phyloP scores from a whole-genome alignment of 1,140 invertebrate species.

The Zaprionus inermis region DNA sequence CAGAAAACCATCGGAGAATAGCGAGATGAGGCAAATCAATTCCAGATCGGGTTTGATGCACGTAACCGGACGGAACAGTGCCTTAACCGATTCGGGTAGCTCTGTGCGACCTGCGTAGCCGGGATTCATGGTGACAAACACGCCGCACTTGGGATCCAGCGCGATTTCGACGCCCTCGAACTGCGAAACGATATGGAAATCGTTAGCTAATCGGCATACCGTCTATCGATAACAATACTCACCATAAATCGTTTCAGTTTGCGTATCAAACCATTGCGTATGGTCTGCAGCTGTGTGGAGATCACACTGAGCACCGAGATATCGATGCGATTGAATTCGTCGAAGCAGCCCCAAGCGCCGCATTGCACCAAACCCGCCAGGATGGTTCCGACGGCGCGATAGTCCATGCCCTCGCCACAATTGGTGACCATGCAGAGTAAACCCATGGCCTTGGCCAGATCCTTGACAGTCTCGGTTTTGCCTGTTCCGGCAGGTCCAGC shows the following conservation, averaged over 20 bases:
- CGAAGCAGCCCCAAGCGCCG: slow-evolving; percentile 95
- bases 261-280: slow-evolving; percentile 91
- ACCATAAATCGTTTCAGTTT: slow-evolving; percentile 90
- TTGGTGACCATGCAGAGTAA: slow-evolving; percentile 95
- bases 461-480: slow-evolving; percentile 96
- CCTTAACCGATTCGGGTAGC: slow-evolving; percentile 95
- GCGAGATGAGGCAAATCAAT: slow-evolving; percentile 95
- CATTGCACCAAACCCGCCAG: slow-evolving; percentile 90
- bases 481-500: slow-evolving; percentile 91
- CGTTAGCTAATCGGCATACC: background rate
- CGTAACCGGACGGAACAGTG: slow-evolving; percentile 94
- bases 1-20: slow-evolving; percentile 95
- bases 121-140: slow-evolving; percentile 98
- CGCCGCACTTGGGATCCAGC: slow-evolving; percentile 93
- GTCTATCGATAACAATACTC: slow-evolving; percentile 51
- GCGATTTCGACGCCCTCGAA: slow-evolving; percentile 94
- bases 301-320: slow-evolving; percentile 95
- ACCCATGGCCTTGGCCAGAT: slow-evolving; percentile 94
- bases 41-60: slow-evolving; percentile 95
- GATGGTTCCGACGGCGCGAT: slow-evolving; percentile 93
- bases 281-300: slow-evolving; percentile 95
- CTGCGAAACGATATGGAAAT: slow-evolving; percentile 79
- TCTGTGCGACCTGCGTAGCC: slow-evolving; percentile 95
- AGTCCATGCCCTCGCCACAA: slow-evolving; percentile 97
- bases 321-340: slow-evolving; percentile 96